These are phyloP conservation scores for Drosophila nebulosa DNA, from an alignment of 1,140 invertebrate species.

Conservation along the genomic window DNA sequence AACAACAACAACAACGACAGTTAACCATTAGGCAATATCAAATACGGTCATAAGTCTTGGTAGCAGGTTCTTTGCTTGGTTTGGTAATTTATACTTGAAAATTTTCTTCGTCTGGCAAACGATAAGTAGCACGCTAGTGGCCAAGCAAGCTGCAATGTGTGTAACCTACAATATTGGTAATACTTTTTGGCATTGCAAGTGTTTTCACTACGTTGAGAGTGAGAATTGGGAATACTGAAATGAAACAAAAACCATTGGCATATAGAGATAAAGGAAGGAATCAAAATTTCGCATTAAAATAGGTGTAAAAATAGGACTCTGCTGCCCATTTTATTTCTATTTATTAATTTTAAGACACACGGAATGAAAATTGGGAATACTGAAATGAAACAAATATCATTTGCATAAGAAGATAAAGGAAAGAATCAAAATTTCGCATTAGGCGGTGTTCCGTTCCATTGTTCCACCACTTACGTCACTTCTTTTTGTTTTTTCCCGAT, in stretches of 20 bases:
- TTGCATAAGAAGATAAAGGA: too few species aligned
- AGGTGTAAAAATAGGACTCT: too few species aligned
- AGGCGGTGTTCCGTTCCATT: too few species aligned
- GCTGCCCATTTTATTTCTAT: too few species aligned
- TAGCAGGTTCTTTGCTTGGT: conserved; percentile 72
- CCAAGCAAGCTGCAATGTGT: not conserved
- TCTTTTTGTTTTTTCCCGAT: too few species aligned
- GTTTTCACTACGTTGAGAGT: conserved; percentile 5
- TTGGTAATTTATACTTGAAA: conserved; percentile 65
- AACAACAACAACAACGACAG: conserved; percentile 10
- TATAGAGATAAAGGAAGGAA: too few species aligned
- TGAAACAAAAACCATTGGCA: not conserved
- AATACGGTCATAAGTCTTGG: conserved; percentile 72
- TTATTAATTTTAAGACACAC: too few species aligned
- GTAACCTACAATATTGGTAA: conserved; percentile 17
- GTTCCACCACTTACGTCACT: too few species aligned
- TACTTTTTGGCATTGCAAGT: conserved; percentile 17
- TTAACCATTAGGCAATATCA: conserved; percentile 69
- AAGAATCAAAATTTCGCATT: too few species aligned
- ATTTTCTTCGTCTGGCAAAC: conserved; percentile 27
- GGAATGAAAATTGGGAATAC: not conserved
- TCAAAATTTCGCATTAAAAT: too few species aligned
- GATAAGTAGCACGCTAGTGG: conserved; percentile 52
- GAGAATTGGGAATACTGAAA: not conserved
- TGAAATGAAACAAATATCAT: not conserved